These are phyloP conservation scores for Balearica regulorum DNA, from an alignment of 2,797 vertebrate species.

Conservation along the genomic window DNA sequence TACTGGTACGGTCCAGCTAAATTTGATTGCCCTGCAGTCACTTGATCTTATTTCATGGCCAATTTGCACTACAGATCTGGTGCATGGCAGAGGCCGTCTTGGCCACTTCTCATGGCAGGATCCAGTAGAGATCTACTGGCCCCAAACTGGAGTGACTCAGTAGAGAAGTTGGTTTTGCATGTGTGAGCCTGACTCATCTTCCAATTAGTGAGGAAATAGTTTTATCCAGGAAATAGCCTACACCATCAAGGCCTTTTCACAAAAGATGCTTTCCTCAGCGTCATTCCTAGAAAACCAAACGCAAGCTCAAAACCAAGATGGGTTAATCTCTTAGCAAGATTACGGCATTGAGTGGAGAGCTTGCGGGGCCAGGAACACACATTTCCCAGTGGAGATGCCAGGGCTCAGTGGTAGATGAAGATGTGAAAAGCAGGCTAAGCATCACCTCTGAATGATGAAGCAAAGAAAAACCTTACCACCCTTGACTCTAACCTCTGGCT, in stretches of 20 bases:
- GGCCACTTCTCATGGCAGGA: not conserved
- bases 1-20: not conserved
- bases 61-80: not conserved
- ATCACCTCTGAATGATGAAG: not conserved
- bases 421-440: rapidly evolving
- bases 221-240: slow-evolving; percentile 22
- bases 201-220: not conserved
- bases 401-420: not conserved
- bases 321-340: not conserved
- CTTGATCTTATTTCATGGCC: not conserved
- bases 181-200: not conserved
- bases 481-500: not conserved
- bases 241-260: not conserved
- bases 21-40: not conserved
- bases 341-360: rapidly evolving
- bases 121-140: not conserved
- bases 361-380: not conserved
- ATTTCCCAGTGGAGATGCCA: not conserved
- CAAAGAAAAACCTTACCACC: not conserved
- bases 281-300: slow-evolving; percentile 12
- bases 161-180: not conserved
- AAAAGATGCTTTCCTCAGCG: not conserved
- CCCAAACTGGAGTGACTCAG: not conserved
- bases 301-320: not conserved
- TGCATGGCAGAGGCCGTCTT: not conserved